phyloP scores from a whole-genome alignment of 2,888 invertebrate species.

The Calliopum simillimum region DNA sequence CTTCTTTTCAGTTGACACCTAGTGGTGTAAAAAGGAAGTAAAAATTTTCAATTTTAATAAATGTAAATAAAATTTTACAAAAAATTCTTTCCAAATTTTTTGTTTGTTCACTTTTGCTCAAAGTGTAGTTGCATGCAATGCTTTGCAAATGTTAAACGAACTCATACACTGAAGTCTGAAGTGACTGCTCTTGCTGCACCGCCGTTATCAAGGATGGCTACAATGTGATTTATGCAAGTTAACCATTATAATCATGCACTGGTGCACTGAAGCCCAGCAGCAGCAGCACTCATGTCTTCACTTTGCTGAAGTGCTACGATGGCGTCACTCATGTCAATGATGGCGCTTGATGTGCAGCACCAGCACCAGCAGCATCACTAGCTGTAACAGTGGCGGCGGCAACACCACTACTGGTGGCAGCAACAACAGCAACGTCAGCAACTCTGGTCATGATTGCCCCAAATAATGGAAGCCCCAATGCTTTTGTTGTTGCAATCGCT shows the following conservation, averaged over 20 bases:
- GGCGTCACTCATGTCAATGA: conserved; percentile 2
- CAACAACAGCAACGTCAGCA: not conserved
- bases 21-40: too few species aligned
- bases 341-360: not conserved
- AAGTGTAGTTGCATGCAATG: too few species aligned
- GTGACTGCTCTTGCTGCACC: not conserved
- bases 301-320: too few species aligned
- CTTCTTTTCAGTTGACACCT: too few species aligned
- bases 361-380: conserved; percentile 7
- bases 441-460: conserved; percentile 19
- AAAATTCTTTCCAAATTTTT: too few species aligned
- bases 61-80: too few species aligned
- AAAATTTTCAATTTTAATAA: too few species aligned
- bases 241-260: conserved; percentile 20
- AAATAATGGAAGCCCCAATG: conserved; percentile 19
- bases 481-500: not conserved
- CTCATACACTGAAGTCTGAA: not conserved
- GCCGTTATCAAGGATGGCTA: not conserved
- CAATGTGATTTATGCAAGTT: conserved; percentile 25
- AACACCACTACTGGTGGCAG: not conserved
- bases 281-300: too few species aligned
- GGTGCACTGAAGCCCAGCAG: not conserved
- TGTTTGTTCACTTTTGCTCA: too few species aligned
- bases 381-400: not conserved
- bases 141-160: too few species aligned